phyloP scores from a whole-genome alignment of 2,888 invertebrate genomes.

The Alcis repandata region DNA sequence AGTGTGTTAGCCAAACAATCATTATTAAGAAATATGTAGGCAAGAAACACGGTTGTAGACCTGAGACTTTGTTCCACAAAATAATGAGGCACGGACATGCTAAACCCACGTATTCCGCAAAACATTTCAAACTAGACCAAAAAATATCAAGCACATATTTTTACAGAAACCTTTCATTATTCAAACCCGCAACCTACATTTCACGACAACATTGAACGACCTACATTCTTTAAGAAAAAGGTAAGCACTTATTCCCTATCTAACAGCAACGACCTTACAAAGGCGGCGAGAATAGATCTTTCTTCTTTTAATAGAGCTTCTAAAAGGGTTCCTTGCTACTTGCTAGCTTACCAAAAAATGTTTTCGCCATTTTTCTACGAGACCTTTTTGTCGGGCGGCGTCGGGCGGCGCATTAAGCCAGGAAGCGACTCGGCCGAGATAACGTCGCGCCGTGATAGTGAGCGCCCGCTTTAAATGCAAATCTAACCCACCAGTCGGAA shows the following conservation, averaged over 20 bases:
- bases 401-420: slow-evolving; percentile 53
- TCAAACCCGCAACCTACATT: slow-evolving; percentile 36
- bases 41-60: too few species aligned
- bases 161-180: slow-evolving; percentile 39
- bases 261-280: slow-evolving; percentile 57
- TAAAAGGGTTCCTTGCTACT: slow-evolving; percentile 64
- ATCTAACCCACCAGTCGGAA: slow-evolving; percentile 60
- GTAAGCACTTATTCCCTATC: slow-evolving; percentile 53
- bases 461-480: slow-evolving; percentile 68
- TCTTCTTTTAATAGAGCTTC: slow-evolving; percentile 66
- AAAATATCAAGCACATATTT: slow-evolving; percentile 27
- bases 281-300: slow-evolving; percentile 61
- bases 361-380: slow-evolving; percentile 60
- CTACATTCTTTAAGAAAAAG: slow-evolving; percentile 54
- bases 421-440: slow-evolving; percentile 54
- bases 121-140: slow-evolving; percentile 11
- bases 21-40: too few species aligned
- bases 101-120: background rate
- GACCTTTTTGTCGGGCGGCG: slow-evolving; percentile 58
- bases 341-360: slow-evolving; percentile 59
- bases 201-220: slow-evolving; percentile 48
- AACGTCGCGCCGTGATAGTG: slow-evolving; percentile 61
- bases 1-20: too few species aligned
- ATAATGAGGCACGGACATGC: background rate
- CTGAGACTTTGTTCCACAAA: background rate